Conservation (phyloP, 1,140 invertebrate species). For the Magallana ariakensis region DNA sequence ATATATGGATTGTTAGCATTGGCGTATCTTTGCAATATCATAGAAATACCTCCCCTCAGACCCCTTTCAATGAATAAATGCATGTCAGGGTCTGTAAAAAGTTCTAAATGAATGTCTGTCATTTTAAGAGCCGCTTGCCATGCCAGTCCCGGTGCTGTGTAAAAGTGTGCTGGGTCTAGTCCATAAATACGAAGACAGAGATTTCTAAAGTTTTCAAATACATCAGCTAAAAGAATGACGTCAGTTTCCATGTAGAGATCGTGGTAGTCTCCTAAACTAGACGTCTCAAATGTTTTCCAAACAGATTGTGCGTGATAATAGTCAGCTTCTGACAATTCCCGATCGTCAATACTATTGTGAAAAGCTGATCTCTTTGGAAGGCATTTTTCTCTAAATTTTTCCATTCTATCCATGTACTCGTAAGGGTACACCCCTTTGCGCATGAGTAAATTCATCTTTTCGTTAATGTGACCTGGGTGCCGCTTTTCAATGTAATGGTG, state of each 20-base stretch:
- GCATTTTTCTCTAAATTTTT: slow-evolving; percentile 1
- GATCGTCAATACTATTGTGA: neutral
- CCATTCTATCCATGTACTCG: slow-evolving; percentile 7
- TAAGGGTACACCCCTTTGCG: slow-evolving; percentile 40
- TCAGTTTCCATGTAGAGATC: slow-evolving; percentile 40
- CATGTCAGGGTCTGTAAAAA: slow-evolving; percentile 50
- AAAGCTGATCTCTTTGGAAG: slow-evolving; percentile 17
- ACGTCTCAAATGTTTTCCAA: slow-evolving; percentile 1
- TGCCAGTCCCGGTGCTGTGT: slow-evolving; percentile 40
- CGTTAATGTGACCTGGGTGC: neutral
- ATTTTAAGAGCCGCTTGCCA: slow-evolving; percentile 46
- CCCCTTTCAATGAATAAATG: slow-evolving; percentile 45
- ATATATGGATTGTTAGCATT: slow-evolving; percentile 35
- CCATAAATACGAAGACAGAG: slow-evolving; percentile 3
- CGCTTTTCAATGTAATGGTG: slow-evolving; percentile 7
- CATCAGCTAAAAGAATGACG: slow-evolving; percentile 24
- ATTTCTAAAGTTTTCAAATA: slow-evolving; percentile 43
- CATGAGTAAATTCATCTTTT: slow-evolving; percentile 20
- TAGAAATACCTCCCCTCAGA: slow-evolving; percentile 38
- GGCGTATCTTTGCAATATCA: slow-evolving; percentile 43
- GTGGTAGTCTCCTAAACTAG: slow-evolving; percentile 30
- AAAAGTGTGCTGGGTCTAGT: slow-evolving; percentile 36
- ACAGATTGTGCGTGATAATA: slow-evolving; percentile 19
- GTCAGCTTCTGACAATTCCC: slow-evolving; percentile 2
- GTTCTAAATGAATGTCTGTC: slow-evolving; percentile 24